Percentiles rank a stretch among this genome's conserved stretches.
Evolutionary conservation across 2,113 vertebrate species (phyloP).

Genomic region (Ptychochromis oligacanthus): DNA sequence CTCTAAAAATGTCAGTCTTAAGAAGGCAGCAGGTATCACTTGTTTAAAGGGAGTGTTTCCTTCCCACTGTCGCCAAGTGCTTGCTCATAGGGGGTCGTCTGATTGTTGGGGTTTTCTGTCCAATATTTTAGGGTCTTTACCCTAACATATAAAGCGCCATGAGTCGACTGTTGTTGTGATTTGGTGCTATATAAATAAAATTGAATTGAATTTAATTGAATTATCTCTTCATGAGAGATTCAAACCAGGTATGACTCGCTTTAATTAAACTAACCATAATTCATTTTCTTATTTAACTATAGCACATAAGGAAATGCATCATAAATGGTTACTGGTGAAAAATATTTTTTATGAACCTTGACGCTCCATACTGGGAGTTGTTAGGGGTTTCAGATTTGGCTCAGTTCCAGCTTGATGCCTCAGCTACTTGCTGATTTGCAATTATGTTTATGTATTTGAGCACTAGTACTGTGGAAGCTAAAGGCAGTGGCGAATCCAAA

Average conservation of each 20-base stretch:
- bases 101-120: too few relatives aligned
- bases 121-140: too few relatives aligned
- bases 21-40: not conserved
- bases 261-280: conserved; percentile 10
- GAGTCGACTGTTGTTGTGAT: too few relatives aligned
- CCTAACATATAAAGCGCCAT: too few relatives aligned
- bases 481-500: not conserved
- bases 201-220: too few relatives aligned
- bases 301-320: not conserved
- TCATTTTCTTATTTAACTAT: conserved; percentile 8
- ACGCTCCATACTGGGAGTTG: conserved; percentile 12
- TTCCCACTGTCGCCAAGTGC: too few relatives aligned
- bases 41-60: too few relatives aligned
- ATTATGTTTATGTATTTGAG: conserved; percentile 40
- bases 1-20: not conserved
- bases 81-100: too few relatives aligned
- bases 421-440: conserved; percentile 45
- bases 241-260: conserved; percentile 5
- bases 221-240: conserved; percentile 16
- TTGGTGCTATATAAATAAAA: too few relatives aligned
- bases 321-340: conserved; percentile 24
- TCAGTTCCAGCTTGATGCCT: conserved; percentile 33
- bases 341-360: conserved; percentile 23
- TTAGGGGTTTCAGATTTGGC: conserved; percentile 34
- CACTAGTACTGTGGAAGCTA: not conserved